These are phyloP conservation scores for Pseudotriccus pelzelni DNA, from an alignment of 2,797 vertebrate genomes.

Conservation along the genomic window DNA sequence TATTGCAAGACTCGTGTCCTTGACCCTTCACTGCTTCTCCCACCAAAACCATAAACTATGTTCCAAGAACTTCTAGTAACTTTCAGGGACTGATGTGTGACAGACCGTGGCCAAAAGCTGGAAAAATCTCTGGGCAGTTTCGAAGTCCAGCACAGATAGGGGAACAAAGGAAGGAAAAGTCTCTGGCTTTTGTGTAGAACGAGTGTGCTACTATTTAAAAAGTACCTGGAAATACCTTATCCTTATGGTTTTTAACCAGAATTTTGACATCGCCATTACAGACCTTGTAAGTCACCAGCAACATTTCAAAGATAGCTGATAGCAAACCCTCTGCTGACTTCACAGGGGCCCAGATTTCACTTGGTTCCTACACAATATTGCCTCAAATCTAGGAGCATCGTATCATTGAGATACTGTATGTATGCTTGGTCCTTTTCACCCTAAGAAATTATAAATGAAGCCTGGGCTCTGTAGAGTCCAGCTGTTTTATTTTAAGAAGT, in stretches of 20 bases:
- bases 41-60: neutral
- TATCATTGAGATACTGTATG: neutral
- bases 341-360: neutral
- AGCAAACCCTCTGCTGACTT: neutral
- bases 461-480: neutral
- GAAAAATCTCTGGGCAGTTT: neutral
- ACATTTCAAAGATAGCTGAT: neutral
- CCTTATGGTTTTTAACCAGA: conserved; percentile 29
- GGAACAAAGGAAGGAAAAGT: neutral
- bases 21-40: neutral
- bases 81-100: neutral
- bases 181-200: neutral
- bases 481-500: conserved; percentile 31
- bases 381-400: neutral
- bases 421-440: neutral
- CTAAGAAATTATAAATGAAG: conserved; percentile 18
- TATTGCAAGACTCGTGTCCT: neutral
- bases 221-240: conserved; percentile 21
- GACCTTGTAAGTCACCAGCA: neutral
- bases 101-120: neutral
- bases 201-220: neutral
- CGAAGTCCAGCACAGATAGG: neutral
- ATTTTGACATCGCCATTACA: neutral
- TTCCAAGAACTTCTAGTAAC: neutral
- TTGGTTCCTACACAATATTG: neutral